These are phyloP conservation scores for Chloroceryle aenea DNA, from an alignment of 2,113 vertebrate genomes.

Conservation along the genomic window DNA sequence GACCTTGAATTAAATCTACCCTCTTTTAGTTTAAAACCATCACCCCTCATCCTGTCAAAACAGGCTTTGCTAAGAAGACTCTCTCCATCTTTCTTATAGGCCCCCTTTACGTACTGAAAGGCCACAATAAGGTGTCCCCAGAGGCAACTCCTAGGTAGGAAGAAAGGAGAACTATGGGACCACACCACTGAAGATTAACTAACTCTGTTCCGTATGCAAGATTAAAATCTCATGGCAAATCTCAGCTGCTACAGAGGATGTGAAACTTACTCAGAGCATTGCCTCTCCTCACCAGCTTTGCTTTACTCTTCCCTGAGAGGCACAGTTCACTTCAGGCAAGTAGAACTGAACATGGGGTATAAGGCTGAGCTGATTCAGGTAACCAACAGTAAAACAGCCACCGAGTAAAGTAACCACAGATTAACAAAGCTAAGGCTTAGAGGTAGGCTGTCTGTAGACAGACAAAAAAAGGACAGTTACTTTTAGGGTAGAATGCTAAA, in stretches of 20 bases:
- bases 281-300: neutral
- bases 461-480: neutral
- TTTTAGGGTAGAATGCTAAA: neutral
- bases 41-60: neutral
- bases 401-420: neutral
- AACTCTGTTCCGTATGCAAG: neutral
- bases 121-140: too few species aligned
- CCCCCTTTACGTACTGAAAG: too few species aligned
- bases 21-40: neutral
- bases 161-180: neutral
- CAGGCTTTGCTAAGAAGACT: too few species aligned
- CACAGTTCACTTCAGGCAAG: neutral
- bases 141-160: neutral
- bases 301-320: neutral
- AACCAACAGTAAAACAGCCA: neutral
- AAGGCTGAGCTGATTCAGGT: neutral
- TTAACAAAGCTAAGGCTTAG: neutral
- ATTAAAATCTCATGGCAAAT: neutral
- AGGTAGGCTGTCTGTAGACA: neutral
- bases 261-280: neutral
- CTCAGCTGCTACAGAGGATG: neutral
- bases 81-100: too few species aligned
- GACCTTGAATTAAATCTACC: neutral
- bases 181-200: neutral
- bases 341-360: fast-evolving